A percentile compares a stretch with the other conserved stretches of the same genome.
Evolutionary conservation across 2,888 invertebrate species (phyloP).

Genomic region (Unio pictorum): DNA sequence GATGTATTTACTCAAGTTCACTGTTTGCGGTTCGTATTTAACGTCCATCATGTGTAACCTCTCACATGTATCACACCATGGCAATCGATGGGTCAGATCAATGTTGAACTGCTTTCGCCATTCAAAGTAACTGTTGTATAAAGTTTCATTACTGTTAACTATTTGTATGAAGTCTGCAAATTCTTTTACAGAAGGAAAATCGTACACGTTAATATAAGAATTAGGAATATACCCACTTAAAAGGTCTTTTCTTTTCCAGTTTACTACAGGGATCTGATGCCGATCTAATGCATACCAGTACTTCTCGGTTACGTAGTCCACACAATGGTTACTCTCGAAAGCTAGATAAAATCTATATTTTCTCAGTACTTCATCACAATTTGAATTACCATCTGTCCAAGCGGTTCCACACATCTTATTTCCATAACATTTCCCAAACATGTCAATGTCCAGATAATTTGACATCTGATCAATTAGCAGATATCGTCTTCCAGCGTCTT

Average conservation of each 20-base stretch:
- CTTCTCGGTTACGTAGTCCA: slow-evolving; percentile 56
- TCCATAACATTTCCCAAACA: slow-evolving; percentile 15
- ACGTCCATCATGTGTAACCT: slow-evolving; percentile 8
- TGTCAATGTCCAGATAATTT: slow-evolving; percentile 22
- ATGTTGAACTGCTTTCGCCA: slow-evolving; percentile 19
- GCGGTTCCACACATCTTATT: slow-evolving; percentile 1
- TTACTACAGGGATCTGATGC: slow-evolving; percentile 52
- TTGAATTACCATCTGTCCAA: slow-evolving; percentile 1
- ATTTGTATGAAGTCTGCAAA: slow-evolving; percentile 33
- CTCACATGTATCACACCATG: slow-evolving; percentile 15
- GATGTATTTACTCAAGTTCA: too few species aligned
- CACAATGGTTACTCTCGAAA: slow-evolving; percentile 46
- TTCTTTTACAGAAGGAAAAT: slow-evolving; percentile 29
- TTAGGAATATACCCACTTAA: slow-evolving; percentile 14
- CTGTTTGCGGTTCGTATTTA: too few species aligned
- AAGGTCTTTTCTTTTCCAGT: slow-evolving; percentile 36
- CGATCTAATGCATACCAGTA: slow-evolving; percentile 45
- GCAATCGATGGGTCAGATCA: slow-evolving; percentile 2
- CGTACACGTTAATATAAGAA: slow-evolving; percentile 40
- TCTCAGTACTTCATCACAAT: slow-evolving; percentile 6
- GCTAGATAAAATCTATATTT: slow-evolving; percentile 29
- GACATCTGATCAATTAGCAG: slow-evolving; percentile 23
- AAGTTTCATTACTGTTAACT: slow-evolving; percentile 36
- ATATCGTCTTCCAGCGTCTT: slow-evolving; percentile 29
- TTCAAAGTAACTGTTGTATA: slow-evolving; percentile 50